Conservation (phyloP, 2,797 vertebrate genomes). For the Acipenser transmontanus region DNA sequence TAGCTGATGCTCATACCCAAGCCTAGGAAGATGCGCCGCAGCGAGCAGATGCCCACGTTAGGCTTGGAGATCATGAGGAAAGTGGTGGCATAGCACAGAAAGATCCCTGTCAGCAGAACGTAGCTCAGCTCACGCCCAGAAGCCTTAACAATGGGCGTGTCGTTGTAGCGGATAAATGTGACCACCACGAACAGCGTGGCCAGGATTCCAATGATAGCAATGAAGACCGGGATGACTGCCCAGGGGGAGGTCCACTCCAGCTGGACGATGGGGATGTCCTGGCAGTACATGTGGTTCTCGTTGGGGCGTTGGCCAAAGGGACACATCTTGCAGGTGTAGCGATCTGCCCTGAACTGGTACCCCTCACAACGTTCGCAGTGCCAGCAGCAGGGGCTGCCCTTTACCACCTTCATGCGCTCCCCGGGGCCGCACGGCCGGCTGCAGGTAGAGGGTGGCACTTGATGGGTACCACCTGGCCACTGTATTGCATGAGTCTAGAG, state of each 20-base stretch:
- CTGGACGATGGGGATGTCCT: constrained; percentile 85
- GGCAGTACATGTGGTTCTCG: constrained; percentile 82
- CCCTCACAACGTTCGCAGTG: constrained; percentile 90
- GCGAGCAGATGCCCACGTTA: constrained; percentile 76
- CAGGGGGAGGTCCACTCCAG: constrained; percentile 91
- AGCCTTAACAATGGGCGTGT: constrained; percentile 91
- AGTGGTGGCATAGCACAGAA: constrained; percentile 88
- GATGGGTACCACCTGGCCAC: constrained; percentile 71
- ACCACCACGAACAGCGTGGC: constrained; percentile 83
- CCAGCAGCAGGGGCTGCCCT: constrained; percentile 93
- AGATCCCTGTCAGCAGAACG: constrained; percentile 87
- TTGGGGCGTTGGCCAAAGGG: constrained; percentile 85
- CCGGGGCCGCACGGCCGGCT: constrained; percentile 84
- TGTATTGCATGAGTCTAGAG: constrained; percentile 75
- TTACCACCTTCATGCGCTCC: constrained; percentile 86
- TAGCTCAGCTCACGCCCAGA: constrained; percentile 93
- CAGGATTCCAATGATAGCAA: constrained; percentile 81
- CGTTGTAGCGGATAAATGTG: constrained; percentile 89
- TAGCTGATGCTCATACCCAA: constrained; percentile 96
- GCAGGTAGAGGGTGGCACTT: constrained; percentile 82
- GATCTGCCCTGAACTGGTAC: constrained; percentile 89
- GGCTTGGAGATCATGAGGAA: constrained; percentile 93
- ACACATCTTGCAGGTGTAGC: constrained; percentile 85
- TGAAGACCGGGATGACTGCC: constrained; percentile 85
- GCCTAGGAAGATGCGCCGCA: constrained; percentile 86